Evolutionary conservation across 2,888 invertebrate genomes (phyloP).

Genomic region (Polydrusus tereticollis): DNA sequence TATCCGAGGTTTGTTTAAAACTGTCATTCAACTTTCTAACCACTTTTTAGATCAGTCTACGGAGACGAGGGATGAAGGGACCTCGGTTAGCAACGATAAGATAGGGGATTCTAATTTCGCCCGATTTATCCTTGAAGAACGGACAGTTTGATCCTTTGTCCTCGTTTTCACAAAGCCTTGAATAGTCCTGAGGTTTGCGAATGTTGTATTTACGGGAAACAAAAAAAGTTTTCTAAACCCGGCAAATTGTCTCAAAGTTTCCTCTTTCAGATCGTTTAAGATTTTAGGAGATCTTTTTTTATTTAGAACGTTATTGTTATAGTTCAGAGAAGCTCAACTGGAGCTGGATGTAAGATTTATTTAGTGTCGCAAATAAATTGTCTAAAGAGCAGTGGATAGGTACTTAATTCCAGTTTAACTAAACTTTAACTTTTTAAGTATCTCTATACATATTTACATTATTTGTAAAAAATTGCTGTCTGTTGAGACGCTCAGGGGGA

Average conservation of each 20-base stretch:
- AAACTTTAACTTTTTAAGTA: too few relatives aligned
- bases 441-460: too few relatives aligned
- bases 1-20: constrained; percentile 8
- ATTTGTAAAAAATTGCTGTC: too few relatives aligned
- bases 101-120: constrained; percentile 13
- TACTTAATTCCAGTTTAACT: too few relatives aligned
- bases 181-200: background rate
- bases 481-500: too few relatives aligned
- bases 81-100: constrained; percentile 22
- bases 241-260: background rate
- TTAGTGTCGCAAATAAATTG: too few relatives aligned
- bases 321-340: too few relatives aligned
- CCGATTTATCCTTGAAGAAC: constrained; percentile 13
- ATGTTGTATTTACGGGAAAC: background rate
- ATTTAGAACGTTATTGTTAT: background rate
- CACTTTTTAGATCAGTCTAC: constrained; percentile 8
- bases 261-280: background rate
- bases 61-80: constrained; percentile 16
- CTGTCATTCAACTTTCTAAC: constrained; percentile 15
- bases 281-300: background rate
- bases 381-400: too few relatives aligned
- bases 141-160: constrained; percentile 16
- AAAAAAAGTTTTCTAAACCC: background rate
- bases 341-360: too few relatives aligned
- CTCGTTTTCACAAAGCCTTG: background rate